phyloP scores from a whole-genome alignment of 2,797 vertebrate species.

The Sebastiscus tertius region DNA sequence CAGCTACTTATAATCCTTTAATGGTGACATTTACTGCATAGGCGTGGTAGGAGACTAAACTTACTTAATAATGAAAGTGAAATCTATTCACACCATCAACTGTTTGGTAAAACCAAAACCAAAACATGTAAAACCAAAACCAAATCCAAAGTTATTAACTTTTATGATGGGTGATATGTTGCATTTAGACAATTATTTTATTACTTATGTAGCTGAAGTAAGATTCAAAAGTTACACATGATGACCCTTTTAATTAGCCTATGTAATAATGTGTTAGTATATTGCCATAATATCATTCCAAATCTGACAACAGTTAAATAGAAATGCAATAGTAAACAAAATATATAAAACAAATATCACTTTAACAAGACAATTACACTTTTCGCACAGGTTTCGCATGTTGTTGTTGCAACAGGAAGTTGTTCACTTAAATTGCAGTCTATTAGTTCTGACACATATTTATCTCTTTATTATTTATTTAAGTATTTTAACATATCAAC shows the following conservation, averaged over 20 bases:
- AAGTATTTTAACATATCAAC: not conserved
- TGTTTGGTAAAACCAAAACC: not conserved
- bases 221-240: not conserved
- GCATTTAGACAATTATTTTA: not conserved
- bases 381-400: not conserved
- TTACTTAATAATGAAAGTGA: not conserved
- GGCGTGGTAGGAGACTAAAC: rapidly evolving
- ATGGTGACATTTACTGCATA: not conserved
- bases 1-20: not conserved
- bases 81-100: rapidly evolving
- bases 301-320: not conserved
- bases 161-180: not conserved
- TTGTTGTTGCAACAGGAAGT: not conserved
- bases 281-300: not conserved
- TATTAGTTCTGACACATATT: not conserved
- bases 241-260: not conserved
- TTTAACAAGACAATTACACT: not conserved
- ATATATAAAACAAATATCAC: not conserved
- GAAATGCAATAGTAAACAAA: not conserved
- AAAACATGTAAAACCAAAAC: not conserved
- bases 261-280: not conserved
- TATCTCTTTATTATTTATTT: not conserved
- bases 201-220: not conserved
- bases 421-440: not conserved
- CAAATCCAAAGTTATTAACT: not conserved